These are phyloP conservation scores for Oxyura jamaicensis DNA, from an alignment of 2,113 vertebrate species.

Conservation along the genomic window DNA sequence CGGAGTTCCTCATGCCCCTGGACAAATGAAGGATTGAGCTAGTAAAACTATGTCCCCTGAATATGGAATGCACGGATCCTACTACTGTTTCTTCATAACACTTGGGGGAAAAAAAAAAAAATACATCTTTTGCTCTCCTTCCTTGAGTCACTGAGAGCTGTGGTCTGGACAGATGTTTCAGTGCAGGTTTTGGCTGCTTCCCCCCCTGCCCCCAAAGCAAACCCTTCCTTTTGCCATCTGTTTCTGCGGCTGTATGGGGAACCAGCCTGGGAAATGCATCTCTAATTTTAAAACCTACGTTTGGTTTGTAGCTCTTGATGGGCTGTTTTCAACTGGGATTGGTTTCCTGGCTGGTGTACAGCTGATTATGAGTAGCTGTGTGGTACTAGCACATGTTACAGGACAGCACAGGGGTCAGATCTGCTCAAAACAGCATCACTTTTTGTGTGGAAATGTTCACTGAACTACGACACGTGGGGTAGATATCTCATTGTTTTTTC, in stretches of 20 bases:
- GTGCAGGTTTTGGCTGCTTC: constrained; percentile 25
- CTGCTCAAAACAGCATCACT: background rate
- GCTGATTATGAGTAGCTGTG: background rate
- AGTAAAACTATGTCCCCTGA: background rate
- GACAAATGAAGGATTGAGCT: background rate
- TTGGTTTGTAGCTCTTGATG: constrained; percentile 27
- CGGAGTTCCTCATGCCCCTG: background rate
- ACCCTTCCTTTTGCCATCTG: constrained; percentile 34
- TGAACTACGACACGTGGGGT: background rate
- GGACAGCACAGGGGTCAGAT: background rate
- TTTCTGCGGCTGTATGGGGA: constrained; percentile 11
- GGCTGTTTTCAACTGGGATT: background rate
- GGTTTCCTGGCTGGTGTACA: background rate
- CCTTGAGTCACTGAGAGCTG: background rate
- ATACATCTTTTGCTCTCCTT: background rate
- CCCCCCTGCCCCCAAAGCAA: background rate
- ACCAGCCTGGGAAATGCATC: background rate
- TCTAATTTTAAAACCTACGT: constrained; percentile 5
- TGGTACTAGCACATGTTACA: background rate
- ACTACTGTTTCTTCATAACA: background rate
- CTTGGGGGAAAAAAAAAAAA: background rate
- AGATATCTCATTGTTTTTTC: too few relatives aligned
- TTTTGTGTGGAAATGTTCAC: background rate
- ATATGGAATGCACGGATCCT: background rate
- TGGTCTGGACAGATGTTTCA: constrained; percentile 37